A percentile compares a stretch with the other conserved stretches of the same genome.
Conservation (phyloP, 1,140 invertebrate genomes). For the Drosophila orosa region DNA sequence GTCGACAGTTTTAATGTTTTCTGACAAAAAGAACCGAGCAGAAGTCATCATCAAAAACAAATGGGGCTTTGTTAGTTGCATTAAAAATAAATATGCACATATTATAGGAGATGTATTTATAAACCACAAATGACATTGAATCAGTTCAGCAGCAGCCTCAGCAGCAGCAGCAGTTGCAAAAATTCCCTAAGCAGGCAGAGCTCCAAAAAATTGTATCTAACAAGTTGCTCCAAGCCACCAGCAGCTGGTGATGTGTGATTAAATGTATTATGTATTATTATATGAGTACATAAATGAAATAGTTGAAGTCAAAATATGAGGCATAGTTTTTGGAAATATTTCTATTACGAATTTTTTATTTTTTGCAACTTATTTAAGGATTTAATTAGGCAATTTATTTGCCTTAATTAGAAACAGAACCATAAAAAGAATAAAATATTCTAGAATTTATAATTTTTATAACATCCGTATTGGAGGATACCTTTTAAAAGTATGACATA, state of each 20-base stretch:
- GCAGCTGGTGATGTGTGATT: background rate
- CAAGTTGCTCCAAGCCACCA: constrained; percentile 24
- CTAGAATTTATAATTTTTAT: background rate
- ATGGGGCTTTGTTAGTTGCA: constrained; percentile 49
- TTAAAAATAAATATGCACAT: constrained; percentile 45
- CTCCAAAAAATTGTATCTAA: constrained; percentile 31
- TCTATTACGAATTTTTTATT: background rate
- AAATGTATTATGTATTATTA: background rate
- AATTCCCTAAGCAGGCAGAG: constrained; percentile 13
- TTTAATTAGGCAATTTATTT: background rate
- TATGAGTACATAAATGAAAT: background rate
- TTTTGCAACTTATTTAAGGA: background rate
- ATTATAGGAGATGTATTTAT: constrained; percentile 45
- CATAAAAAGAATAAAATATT: background rate
- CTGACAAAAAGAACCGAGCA: constrained; percentile 59
- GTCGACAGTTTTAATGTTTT: constrained; percentile 52
- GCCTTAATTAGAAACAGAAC: background rate
- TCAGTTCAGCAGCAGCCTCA: constrained; percentile 19
- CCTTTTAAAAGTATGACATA: no score
- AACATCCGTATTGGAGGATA: no score
- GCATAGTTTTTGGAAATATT: background rate
- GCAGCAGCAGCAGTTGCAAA: constrained; percentile 19
- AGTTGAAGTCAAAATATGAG: background rate
- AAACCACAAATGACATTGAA: constrained; percentile 49
- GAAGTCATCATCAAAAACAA: constrained; percentile 53